Base-by-base conservation (phyloP, 2,113 vertebrate species). In the Zosterops hypoxanthus region DNA sequence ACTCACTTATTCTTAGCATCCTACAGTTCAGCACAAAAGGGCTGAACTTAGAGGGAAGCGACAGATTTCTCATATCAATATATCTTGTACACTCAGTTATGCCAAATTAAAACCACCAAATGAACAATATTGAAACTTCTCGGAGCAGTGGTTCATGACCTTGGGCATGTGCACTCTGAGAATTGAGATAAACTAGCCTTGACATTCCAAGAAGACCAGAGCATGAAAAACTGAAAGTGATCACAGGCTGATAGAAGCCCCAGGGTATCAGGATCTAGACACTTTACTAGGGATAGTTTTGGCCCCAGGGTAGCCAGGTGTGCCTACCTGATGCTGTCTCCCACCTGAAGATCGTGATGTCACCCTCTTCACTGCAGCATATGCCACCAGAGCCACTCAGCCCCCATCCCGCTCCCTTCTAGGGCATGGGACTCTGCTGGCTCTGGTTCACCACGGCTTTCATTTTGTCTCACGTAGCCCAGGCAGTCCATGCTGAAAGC, bases 1-100 rank as follows among this genome's bases (percentile, higher is more conserved):
- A 52, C 64, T 36, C 69, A 83, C 52, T 92, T 93, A 71, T 81
- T 84, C 86, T 87, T 71, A 91, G 60, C 86, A 92, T 91, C 72
- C 65, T 89, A 89, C 69, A 84, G 70, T 84, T 93, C 72, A 86
- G 64, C 28, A 81, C 59, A 90, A 81, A 88, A 91, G 49, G 59
- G 44, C 44, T 88, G 56, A 91, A 83, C 61, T 90, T 81, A 60
- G 60, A 97, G n/a, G n/a, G 10, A 36, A 88, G 59, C 56, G 83
- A 68, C 9, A 78, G 23, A 61, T 91, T 88, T 86, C 41, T 81
- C 41, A 36, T 59, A 70, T 70, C 46, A 65, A 24, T 50, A 3
- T 70, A 33, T 70, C 41, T 82, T 70, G 72, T 6, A 68, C 4
- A 12, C 18, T 68, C 57, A 66, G n/a, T 36, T 75, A 34, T 81